Base-by-base conservation (phyloP, 92 coral and sea anemone species). In the Palythoa grandiflora region DNA sequence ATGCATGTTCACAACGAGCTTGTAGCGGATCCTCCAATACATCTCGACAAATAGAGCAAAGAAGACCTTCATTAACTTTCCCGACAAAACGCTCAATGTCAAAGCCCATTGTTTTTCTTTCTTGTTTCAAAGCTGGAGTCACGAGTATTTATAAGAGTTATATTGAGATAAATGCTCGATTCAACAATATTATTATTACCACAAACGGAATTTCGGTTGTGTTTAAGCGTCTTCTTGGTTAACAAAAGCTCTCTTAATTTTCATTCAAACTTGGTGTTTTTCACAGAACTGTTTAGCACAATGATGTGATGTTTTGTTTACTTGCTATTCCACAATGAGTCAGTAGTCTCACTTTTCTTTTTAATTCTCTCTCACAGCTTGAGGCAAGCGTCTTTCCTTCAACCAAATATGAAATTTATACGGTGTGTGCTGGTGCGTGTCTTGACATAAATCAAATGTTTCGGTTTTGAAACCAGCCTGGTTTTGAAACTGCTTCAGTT, bases 1-100 rank as follows among this genome's bases (percentile, higher is more conserved):
- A 96, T n/a, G 98, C 87, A 75, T 96, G 98, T 66, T 96, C 96
- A 71, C 98, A 93, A 0, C 96, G 98, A 20, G 95, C 96, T 70
- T 92, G 93, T 13, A 96, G 44, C 0, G 98, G 98, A 48, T 96
- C 98, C 78, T 96, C 98, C 68, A 95, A 88, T 20, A 91, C 95
- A 87, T 93, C 96, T 9, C 94, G 94, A 78, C 98, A 96, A 37
- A 96, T 94, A 1, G 94, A 90, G 75, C 98, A 96, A 74, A 94
- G 79, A n/a, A 96, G 93, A 1, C 98, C 97, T 76, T 91, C 95
- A 54, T 96, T 94, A 35, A 96, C 98, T 55, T 80, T 71, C 16
- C 94, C 97, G 3, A 87, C 91, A 68, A 96, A 96, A 52, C 96
- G 94, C 87, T 96, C 98, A 12, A 95, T 94, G 77, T 95, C 98